Evolutionary conservation across 2,797 vertebrate species (phyloP).

Genomic region (Paedocypris micromegethes): DNA sequence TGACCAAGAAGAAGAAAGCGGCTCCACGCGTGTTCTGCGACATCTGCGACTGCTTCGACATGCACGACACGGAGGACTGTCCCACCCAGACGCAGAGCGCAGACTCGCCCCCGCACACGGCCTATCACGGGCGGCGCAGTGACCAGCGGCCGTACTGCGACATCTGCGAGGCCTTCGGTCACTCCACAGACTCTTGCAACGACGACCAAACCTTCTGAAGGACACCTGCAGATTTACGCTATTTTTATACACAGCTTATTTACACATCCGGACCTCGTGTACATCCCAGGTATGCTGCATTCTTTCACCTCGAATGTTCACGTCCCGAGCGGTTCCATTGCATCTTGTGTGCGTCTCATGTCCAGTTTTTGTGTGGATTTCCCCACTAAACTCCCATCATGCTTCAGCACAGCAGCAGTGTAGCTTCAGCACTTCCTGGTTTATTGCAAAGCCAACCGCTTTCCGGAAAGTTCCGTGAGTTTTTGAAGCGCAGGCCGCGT

Average conservation of each 20-base stretch:
- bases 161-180: constrained; percentile 92
- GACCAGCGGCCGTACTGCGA: constrained; percentile 90
- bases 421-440: too few species aligned
- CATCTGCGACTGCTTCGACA: constrained; percentile 95
- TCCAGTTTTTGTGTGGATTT: constrained; percentile 12
- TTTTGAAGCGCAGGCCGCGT: too few species aligned
- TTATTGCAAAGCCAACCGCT: too few species aligned
- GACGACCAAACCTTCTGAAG: constrained; percentile 92
- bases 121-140: constrained; percentile 78
- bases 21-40: constrained; percentile 92
- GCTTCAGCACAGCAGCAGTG: too few species aligned
- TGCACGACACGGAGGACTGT: constrained; percentile 94
- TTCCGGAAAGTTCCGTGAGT: too few species aligned
- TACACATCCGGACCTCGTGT: constrained; percentile 46
- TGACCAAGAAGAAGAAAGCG: constrained; percentile 83
- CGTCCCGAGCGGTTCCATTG: constrained; percentile 4
- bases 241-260: constrained; percentile 66
- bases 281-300: constrained; percentile 56
- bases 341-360: constrained; percentile 6
- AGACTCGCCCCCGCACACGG: constrained; percentile 83
- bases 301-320: constrained; percentile 51
- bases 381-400: neutral
- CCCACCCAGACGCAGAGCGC: constrained; percentile 89
- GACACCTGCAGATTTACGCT: constrained; percentile 51
- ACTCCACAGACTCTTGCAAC: constrained; percentile 86